Percentiles rank a stretch among this genome's conserved stretches.
These are phyloP conservation scores for Ctena decussata DNA, from an alignment of 2,888 invertebrate species.

Conservation along the genomic window DNA sequence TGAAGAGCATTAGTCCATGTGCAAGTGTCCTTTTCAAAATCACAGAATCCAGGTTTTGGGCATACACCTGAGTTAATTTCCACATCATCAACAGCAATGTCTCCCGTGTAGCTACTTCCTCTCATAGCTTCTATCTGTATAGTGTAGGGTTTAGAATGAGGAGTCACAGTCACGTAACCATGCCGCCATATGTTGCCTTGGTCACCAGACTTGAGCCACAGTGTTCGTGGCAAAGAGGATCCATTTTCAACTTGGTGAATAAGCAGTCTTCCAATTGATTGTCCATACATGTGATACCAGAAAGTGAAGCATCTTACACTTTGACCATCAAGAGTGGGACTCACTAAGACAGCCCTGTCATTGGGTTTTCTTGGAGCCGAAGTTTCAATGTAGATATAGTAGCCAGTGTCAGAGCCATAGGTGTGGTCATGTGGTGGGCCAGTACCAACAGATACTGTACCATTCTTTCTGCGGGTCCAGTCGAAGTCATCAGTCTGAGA, in stretches of 20 bases:
- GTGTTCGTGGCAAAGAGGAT: slow-evolving; percentile 32
- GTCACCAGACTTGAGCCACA: slow-evolving; percentile 76
- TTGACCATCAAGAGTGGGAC: slow-evolving; percentile 63
- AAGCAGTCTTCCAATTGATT: slow-evolving; percentile 79
- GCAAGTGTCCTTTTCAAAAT: slow-evolving; percentile 86
- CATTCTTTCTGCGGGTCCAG: slow-evolving; percentile 76
- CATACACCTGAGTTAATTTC: slow-evolving; percentile 73
- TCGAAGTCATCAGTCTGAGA: slow-evolving; percentile 77
- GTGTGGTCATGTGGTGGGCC: slow-evolving; percentile 86
- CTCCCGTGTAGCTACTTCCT: slow-evolving; percentile 76
- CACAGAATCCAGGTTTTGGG: slow-evolving; percentile 80
- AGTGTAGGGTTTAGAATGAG: slow-evolving; percentile 48
- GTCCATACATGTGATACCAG: slow-evolving; percentile 86
- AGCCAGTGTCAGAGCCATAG: slow-evolving; percentile 86
- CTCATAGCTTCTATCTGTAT: slow-evolving; percentile 76
- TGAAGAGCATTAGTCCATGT: slow-evolving; percentile 74
- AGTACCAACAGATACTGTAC: slow-evolving; percentile 71
- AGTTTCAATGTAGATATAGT: slow-evolving; percentile 81
- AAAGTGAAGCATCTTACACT: slow-evolving; percentile 79
- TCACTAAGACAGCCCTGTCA: slow-evolving; percentile 78
- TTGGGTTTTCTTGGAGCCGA: slow-evolving; percentile 69
- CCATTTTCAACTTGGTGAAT: slow-evolving; percentile 74
- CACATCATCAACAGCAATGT: slow-evolving; percentile 85
- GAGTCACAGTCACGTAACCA: slow-evolving; percentile 65
- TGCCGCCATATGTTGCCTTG: slow-evolving; percentile 80